Percentiles rank a stretch among this genome's conserved stretches.
Evolutionary conservation across 2,888 invertebrate genomes (phyloP).

Genomic region (Octodonta nipae): DNA sequence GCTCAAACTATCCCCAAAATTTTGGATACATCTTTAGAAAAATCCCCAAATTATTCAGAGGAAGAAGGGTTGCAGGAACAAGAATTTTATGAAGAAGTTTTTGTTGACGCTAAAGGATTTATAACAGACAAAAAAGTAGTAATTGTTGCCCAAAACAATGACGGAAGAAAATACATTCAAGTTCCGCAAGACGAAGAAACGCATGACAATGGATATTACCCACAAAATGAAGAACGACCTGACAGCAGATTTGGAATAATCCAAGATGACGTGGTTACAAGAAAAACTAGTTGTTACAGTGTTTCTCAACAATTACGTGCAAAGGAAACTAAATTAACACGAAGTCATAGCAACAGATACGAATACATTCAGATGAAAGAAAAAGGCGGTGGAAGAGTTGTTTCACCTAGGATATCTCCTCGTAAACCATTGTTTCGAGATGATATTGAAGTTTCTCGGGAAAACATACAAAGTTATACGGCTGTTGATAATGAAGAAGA

Average conservation of each 20-base stretch:
- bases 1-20: constrained; percentile 27
- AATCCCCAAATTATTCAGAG: constrained; percentile 13
- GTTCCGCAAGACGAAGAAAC: constrained; percentile 29
- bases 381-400: constrained; percentile 17
- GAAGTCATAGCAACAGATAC: constrained; percentile 26
- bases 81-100: constrained; percentile 35
- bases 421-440: constrained; percentile 35
- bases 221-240: constrained; percentile 29
- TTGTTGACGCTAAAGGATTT: constrained; percentile 30
- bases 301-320: background rate
- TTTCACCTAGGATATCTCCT: constrained; percentile 37
- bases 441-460: constrained; percentile 42
- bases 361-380: constrained; percentile 43
- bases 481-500: constrained; percentile 54
- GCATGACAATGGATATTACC: constrained; percentile 38
- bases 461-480: constrained; percentile 42
- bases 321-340: constrained; percentile 9
- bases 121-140: constrained; percentile 32
- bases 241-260: constrained; percentile 9
- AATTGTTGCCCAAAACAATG: constrained; percentile 30
- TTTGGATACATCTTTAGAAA: constrained; percentile 19
- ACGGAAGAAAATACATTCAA: constrained; percentile 15
- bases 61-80: constrained; percentile 26
- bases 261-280: constrained; percentile 16
- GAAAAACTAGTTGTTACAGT: constrained; percentile 17